Percentiles rank a stretch among this genome's conserved stretches.
phyloP scores from a whole-genome alignment of 2,797 vertebrate species.

The Pseudopleuronectes americanus region DNA sequence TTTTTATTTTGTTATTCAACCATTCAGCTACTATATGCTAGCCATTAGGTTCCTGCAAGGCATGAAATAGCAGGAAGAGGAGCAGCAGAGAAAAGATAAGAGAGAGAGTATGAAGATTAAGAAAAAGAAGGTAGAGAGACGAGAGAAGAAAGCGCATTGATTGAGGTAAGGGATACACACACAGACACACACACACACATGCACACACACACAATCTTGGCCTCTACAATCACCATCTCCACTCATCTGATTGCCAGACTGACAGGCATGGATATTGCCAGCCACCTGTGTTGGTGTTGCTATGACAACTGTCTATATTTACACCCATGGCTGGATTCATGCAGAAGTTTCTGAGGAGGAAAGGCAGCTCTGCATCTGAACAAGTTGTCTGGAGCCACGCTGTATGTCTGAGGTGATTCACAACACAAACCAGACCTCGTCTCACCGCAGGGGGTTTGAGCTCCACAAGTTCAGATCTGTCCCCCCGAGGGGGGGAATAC shows the following conservation, averaged over 20 bases:
- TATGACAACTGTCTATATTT: constrained; percentile 54
- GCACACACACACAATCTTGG: neutral
- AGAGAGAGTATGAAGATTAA: no score
- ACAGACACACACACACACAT: no score
- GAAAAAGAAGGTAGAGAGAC: neutral
- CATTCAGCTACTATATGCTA: no score
- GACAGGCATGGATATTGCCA: constrained; percentile 1
- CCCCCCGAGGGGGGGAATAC: no score
- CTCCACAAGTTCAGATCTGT: no score
- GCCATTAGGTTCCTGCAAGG: no score
- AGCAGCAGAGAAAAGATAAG: no score
- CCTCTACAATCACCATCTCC: constrained; percentile 12
- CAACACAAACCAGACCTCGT: no score
- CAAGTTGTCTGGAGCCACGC: neutral
- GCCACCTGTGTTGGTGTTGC: constrained; percentile 37
- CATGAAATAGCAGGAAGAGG: no score
- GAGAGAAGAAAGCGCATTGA: neutral
- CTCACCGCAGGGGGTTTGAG: no score
- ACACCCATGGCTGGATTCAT: constrained; percentile 14
- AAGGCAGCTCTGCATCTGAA: neutral
- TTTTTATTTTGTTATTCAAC: no score
- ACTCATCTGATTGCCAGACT: constrained; percentile 23
- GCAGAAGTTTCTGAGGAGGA: neutral
- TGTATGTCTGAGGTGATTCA: neutral
- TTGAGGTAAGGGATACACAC: no score